Evolutionary conservation across 2,113 vertebrate species (phyloP).

Genomic region (Tupaia tana): DNA sequence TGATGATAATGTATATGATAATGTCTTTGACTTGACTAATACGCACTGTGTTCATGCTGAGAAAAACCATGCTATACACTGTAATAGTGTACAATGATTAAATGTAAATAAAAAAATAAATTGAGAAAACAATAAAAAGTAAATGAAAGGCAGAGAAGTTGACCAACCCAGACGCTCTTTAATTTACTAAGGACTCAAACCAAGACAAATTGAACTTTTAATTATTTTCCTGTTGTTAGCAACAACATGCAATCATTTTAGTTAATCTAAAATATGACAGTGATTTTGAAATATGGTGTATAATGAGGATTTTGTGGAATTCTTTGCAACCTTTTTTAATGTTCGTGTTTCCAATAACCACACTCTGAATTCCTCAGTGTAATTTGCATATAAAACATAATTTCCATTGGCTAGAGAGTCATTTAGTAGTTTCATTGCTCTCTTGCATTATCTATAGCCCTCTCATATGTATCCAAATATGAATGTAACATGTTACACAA

Average conservation of each 20-base stretch:
- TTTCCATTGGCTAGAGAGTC: not conserved
- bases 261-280: not conserved
- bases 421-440: not conserved
- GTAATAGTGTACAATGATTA: no score
- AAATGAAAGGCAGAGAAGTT: not conserved
- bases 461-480: not conserved
- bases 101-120: no score
- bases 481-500: not conserved
- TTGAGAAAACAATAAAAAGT: no score
- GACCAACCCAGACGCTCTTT: not conserved
- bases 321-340: not conserved
- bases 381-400: not conserved
- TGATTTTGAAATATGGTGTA: not conserved
- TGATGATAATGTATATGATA: no score
- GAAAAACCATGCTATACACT: no score
- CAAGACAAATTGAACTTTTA: not conserved
- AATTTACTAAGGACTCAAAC: not conserved
- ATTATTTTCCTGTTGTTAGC: constrained; percentile 15
- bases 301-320: not conserved
- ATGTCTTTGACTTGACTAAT: no score
- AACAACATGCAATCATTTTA: not conserved
- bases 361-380: not conserved
- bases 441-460: not conserved
- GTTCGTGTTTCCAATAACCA: not conserved
- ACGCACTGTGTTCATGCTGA: no score